These are phyloP conservation scores for Mesocentrotus franciscanus DNA, from an alignment of 53 echinoderm and acorn worm genomes.

Conservation along the genomic window DNA sequence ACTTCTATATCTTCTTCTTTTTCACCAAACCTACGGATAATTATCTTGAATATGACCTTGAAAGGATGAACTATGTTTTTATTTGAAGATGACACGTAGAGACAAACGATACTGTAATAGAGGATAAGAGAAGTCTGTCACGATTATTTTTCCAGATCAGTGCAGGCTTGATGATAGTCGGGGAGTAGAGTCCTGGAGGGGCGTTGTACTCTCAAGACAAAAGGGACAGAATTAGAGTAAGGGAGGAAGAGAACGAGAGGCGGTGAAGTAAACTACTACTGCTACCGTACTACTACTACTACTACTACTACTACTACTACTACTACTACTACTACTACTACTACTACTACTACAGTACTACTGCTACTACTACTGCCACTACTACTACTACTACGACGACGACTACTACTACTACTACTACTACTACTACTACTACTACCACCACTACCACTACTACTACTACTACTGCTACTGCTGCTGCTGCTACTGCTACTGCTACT, in stretches of 20 bases:
- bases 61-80: neutral
- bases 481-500: neutral
- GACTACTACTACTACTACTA: neutral
- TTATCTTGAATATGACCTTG: neutral
- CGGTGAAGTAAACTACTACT: neutral
- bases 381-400: no score
- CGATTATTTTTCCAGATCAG: conserved; percentile 27
- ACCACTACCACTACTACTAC: neutral
- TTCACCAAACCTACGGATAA: no score
- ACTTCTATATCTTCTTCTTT: no score
- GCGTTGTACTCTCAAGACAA: neutral
- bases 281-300: neutral
- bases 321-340: neutral
- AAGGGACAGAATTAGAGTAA: neutral
- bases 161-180: neutral
- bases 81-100: neutral
- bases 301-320: neutral
- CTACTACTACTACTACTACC: neutral
- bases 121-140: neutral
- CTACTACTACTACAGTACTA: neutral
- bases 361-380: no score
- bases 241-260: neutral
- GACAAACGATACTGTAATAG: neutral
- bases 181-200: neutral
- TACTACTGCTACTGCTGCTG: neutral